These are phyloP conservation scores for Bruchidius siliquastri DNA, from an alignment of 2,888 invertebrate species.

Conservation along the genomic window DNA sequence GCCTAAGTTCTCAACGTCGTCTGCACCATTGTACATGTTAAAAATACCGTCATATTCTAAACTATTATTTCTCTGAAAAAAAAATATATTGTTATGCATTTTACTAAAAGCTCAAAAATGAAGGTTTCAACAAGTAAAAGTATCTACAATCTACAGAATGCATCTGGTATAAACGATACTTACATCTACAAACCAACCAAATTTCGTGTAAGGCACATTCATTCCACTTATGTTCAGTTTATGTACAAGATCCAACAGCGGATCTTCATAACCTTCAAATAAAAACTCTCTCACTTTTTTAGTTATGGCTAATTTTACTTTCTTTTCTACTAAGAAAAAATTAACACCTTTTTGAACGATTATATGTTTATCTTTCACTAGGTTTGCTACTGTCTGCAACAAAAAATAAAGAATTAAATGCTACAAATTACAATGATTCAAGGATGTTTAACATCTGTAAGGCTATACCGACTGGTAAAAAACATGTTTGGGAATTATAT, in stretches of 20 bases:
- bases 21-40: conserved; percentile 69
- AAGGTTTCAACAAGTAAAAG: too few relatives aligned
- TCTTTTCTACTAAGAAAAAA: conserved; percentile 52
- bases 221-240: conserved; percentile 51
- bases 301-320: conserved; percentile 54
- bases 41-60: conserved; percentile 70
- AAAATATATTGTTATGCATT: too few relatives aligned
- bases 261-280: conserved; percentile 79
- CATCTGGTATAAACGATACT: conserved; percentile 37
- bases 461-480: too few relatives aligned
- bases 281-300: conserved; percentile 65
- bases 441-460: too few relatives aligned
- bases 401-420: conserved; percentile 31
- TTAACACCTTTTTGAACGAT: conserved; percentile 52
- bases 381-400: conserved; percentile 60
- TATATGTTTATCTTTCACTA: conserved; percentile 49
- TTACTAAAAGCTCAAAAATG: too few relatives aligned
- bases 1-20: conserved; percentile 63
- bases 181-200: conserved; percentile 81
- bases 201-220: conserved; percentile 66
- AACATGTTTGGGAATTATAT: too few relatives aligned
- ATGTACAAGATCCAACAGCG: conserved; percentile 56
- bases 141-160: too few relatives aligned
- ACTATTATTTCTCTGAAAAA: conserved; percentile 67
- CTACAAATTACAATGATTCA: too few relatives aligned